phyloP scores from a whole-genome alignment of 2,113 vertebrate species.

The Aplodontia rufa region DNA sequence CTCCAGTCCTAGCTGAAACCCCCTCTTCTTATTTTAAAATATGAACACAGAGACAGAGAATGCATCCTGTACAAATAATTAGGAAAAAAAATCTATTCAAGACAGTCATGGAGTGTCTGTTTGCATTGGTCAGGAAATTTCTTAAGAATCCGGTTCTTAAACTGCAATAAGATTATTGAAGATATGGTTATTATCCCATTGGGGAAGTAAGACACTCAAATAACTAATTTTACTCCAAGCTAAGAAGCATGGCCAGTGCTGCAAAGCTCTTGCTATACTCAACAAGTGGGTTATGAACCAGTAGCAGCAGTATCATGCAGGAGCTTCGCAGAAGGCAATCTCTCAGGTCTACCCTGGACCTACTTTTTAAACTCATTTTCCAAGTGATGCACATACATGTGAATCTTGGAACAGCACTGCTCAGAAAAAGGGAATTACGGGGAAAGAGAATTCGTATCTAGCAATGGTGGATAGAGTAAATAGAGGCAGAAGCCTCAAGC shows the following conservation, averaged over 20 bases:
- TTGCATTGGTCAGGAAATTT: not conserved
- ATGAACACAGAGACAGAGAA: not conserved
- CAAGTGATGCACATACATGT: not conserved
- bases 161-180: not conserved
- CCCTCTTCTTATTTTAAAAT: not conserved
- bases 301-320: not conserved
- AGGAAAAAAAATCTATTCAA: not conserved
- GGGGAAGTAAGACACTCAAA: not conserved
- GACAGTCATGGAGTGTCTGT: not conserved
- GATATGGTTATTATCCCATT: not conserved
- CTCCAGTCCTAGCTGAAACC: not conserved
- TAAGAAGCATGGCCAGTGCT: not conserved
- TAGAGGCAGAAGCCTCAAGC: not conserved
- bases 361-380: not conserved
- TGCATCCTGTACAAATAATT: not conserved
- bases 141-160: not conserved
- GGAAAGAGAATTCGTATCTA: not conserved
- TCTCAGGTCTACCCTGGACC: not conserved
- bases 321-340: not conserved
- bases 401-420: not conserved
- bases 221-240: not conserved
- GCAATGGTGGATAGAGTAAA: not conserved
- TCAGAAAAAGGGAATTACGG: not conserved
- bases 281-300: not conserved
- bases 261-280: not conserved